A percentile compares a stretch with the other conserved stretches of the same genome.
Conservation (phyloP, 2,113 vertebrate genomes). For the Bujurquina vittata region DNA sequence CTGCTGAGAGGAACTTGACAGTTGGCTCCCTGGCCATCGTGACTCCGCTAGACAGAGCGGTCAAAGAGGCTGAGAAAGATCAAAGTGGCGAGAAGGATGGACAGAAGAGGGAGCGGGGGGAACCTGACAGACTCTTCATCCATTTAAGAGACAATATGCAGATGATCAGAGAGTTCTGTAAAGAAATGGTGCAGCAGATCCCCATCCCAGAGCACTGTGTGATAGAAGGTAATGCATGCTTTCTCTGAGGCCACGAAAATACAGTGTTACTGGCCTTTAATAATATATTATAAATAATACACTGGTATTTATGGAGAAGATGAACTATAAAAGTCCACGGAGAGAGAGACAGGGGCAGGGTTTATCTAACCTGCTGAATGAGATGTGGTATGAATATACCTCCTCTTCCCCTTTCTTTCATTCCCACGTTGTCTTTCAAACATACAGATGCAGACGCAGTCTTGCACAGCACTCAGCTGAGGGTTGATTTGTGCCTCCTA, state of each 20-base stretch:
- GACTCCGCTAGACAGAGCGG: neutral
- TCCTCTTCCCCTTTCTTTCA: neutral
- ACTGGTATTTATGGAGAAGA: neutral
- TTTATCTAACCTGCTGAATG: slow-evolving; percentile 42
- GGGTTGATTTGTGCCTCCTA: slow-evolving; percentile 10
- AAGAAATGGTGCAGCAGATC: slow-evolving; percentile 84
- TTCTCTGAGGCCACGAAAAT: neutral
- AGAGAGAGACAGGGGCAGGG: slow-evolving; percentile 4
- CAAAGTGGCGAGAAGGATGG: slow-evolving; percentile 44
- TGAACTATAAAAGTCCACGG: neutral
- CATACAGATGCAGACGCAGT: neutral
- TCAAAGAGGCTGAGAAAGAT: slow-evolving; percentile 50
- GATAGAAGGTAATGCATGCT: slow-evolving; percentile 87
- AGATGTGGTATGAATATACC: slow-evolving; percentile 2
- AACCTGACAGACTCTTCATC: slow-evolving; percentile 86
- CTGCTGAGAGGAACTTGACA: slow-evolving; percentile 31
- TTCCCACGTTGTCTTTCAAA: neutral
- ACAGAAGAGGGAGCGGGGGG: slow-evolving; percentile 42
- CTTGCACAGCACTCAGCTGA: neutral
- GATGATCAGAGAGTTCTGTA: slow-evolving; percentile 84
- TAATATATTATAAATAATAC: neutral
- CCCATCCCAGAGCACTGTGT: slow-evolving; percentile 90
- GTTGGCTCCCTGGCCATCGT: slow-evolving; percentile 9
- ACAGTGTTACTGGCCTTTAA: neutral
- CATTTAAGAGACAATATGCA: slow-evolving; percentile 89